Percentiles rank a stretch among this genome's conserved stretches.
Evolutionary conservation across 2,888 invertebrate species (phyloP).

Genomic region (Ectemnius continuus): DNA sequence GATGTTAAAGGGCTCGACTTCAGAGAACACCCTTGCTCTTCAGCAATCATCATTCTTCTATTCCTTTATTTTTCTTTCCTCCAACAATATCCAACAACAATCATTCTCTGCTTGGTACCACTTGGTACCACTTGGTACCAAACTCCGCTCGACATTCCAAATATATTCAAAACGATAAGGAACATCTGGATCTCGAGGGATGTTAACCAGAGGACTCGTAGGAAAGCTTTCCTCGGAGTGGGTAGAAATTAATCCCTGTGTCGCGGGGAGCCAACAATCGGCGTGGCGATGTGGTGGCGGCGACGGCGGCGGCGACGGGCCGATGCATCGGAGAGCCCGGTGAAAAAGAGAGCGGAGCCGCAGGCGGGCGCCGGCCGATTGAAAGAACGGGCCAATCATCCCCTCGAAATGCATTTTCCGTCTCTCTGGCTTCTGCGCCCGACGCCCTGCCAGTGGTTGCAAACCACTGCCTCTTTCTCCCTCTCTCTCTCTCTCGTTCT

Average conservation of each 20-base stretch:
- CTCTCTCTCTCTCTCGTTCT: not conserved
- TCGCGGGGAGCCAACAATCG: slow-evolving; percentile 23
- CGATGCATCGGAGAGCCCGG: slow-evolving; percentile 11
- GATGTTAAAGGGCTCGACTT: too few species aligned
- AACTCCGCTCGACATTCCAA: too few species aligned
- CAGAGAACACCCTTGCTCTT: too few species aligned
- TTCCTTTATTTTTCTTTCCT: too few species aligned
- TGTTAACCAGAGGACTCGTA: too few species aligned
- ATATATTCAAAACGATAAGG: too few species aligned
- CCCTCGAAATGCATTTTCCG: slow-evolving; percentile 61
- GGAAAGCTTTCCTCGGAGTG: not conserved
- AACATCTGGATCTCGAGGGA: too few species aligned
- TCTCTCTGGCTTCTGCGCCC: slow-evolving; percentile 56
- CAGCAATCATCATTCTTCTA: too few species aligned
- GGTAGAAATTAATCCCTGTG: slow-evolving; percentile 16
- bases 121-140: too few species aligned
- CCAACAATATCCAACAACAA: too few species aligned
- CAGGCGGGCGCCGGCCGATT: slow-evolving; percentile 58
- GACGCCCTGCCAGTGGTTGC: slow-evolving; percentile 58
- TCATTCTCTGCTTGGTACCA: too few species aligned
- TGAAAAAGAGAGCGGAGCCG: slow-evolving; percentile 43
- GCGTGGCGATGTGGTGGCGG: slow-evolving; percentile 30
- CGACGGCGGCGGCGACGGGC: not conserved
- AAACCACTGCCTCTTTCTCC: slow-evolving; percentile 22
- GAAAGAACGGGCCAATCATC: slow-evolving; percentile 61